Conservation (phyloP, 2,113 vertebrate genomes). For the Grantiella picta region DNA sequence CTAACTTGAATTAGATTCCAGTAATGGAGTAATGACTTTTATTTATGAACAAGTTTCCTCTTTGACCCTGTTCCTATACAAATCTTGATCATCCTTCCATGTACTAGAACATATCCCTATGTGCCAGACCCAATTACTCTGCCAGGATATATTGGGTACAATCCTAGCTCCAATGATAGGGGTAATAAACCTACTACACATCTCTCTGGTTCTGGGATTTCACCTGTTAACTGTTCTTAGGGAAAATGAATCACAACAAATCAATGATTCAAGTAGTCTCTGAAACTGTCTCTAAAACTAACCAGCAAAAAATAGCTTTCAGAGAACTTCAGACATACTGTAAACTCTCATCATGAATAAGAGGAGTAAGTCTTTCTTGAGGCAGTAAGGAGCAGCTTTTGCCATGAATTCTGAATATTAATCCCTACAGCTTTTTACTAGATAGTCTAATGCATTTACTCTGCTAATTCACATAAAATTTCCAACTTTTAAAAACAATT, state of each 20-base stretch:
- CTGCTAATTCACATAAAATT: conserved; percentile 4
- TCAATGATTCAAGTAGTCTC: background rate
- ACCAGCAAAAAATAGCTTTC: background rate
- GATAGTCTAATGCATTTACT: background rate
- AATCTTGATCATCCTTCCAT: background rate
- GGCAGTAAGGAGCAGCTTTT: background rate
- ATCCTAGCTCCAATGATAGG: background rate
- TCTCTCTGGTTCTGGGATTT: background rate
- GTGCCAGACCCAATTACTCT: background rate
- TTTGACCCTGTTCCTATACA: background rate
- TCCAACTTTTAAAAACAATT: conserved; percentile 4
- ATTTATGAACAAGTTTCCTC: background rate
- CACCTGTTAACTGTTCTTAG: background rate
- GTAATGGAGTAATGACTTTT: background rate
- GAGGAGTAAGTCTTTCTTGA: background rate
- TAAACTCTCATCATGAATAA: background rate
- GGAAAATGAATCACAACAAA: background rate
- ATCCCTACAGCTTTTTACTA: background rate
- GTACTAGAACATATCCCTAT: background rate
- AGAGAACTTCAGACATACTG: background rate
- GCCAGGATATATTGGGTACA: background rate
- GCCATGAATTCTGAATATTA: background rate
- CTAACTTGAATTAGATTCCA: background rate
- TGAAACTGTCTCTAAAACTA: background rate
- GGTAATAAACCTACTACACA: background rate